Evolutionary conservation across 1,140 invertebrate species (phyloP).

Genomic region (Laodelphax striatellus): DNA sequence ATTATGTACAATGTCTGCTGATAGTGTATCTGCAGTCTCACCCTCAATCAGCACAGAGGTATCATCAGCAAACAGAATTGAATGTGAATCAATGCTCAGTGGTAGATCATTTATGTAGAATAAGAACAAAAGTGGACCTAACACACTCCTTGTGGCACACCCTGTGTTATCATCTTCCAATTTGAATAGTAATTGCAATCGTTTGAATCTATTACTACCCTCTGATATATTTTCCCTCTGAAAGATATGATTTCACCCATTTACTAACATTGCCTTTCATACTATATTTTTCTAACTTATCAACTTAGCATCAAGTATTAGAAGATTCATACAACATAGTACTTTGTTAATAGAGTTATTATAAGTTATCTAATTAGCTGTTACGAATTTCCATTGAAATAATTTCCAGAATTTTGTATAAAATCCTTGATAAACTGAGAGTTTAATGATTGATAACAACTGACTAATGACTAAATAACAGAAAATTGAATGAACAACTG

Average conservation of each 20-base stretch:
- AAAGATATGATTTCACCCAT: not conserved
- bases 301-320: too few species aligned
- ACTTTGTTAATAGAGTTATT: too few species aligned
- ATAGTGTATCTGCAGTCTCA: too few species aligned
- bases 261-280: not conserved
- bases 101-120: not conserved
- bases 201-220: constrained; percentile 1
- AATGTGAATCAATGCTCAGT: too few species aligned
- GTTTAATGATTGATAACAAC: too few species aligned
- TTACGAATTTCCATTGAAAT: not conserved
- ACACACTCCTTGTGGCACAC: constrained; percentile 3
- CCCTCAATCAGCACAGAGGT: too few species aligned
- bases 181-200: constrained; percentile 3
- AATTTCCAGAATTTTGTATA: not conserved
- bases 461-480: too few species aligned
- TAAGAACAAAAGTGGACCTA: not conserved
- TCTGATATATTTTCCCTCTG: constrained; percentile 7
- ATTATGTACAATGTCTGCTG: too few species aligned
- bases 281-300: not conserved
- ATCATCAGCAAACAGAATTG: too few species aligned
- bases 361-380: too few species aligned
- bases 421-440: too few species aligned
- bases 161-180: not conserved
- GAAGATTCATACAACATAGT: too few species aligned
- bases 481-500: not conserved